Conservation (phyloP, 1,140 invertebrate genomes). For the Callitettix versicolor region DNA sequence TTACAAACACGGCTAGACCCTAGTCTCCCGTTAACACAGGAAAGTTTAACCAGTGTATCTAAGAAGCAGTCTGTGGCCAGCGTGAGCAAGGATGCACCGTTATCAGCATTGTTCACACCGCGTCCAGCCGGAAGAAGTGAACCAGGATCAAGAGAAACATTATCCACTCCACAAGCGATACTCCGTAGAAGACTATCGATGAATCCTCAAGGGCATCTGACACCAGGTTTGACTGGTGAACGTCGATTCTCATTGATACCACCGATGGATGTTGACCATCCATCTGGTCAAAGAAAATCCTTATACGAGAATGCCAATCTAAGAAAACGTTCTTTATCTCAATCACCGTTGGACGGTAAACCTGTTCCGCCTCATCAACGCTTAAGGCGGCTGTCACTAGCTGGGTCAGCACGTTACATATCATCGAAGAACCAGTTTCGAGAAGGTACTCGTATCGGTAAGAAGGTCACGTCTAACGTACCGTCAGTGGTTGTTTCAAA, state of each 20-base stretch:
- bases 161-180: neutral
- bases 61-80: neutral
- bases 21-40: neutral
- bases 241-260: conserved; percentile 5
- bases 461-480: neutral
- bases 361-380: neutral
- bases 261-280: conserved; percentile 9
- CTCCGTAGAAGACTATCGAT: neutral
- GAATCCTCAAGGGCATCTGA: neutral
- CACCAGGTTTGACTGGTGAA: neutral
- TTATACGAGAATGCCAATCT: neutral
- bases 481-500: neutral
- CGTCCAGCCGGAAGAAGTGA: too few species aligned
- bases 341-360: neutral
- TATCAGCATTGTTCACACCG: neutral
- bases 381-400: neutral
- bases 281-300: neutral
- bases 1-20: conserved; percentile 32
- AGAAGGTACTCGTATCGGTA: too few species aligned
- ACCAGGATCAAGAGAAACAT: neutral
- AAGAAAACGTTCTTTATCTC: neutral
- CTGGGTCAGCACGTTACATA: neutral
- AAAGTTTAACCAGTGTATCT: neutral
- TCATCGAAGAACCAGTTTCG: neutral
- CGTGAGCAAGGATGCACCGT: neutral